A percentile compares a stretch with the other conserved stretches of the same genome.
Evolutionary conservation across 2,113 vertebrate genomes (phyloP).

Genomic region (Parus major): DNA sequence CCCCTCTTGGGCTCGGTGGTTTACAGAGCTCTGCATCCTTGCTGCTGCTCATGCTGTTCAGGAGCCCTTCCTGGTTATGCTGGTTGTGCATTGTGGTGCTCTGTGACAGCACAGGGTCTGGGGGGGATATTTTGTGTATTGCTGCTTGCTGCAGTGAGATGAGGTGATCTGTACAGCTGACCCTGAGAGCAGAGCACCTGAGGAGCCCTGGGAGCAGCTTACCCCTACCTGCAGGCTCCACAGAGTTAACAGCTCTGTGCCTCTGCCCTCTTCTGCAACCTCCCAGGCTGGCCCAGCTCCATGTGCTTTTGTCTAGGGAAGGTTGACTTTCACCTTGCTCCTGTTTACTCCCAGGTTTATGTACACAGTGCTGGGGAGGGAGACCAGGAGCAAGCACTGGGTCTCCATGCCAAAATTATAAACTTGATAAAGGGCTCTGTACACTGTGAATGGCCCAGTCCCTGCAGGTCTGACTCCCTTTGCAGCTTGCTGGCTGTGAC

Average conservation of each 20-base stretch:
- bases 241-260: background rate
- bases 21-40: background rate
- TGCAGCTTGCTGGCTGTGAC: background rate
- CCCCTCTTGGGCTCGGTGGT: background rate
- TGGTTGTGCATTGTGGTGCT: background rate
- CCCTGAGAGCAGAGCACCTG: background rate
- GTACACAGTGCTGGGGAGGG: slow-evolving; percentile 34
- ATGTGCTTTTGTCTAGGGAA: slow-evolving; percentile 12
- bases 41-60: rapidly evolving
- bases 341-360: slow-evolving; percentile 39
- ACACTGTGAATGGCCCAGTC: background rate
- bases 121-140: background rate
- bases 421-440: background rate
- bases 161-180: rapidly evolving
- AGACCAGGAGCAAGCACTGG: background rate
- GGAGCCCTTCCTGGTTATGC: background rate
- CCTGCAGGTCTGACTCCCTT: background rate
- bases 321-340: slow-evolving; percentile 57
- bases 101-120: background rate
- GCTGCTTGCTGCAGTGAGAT: background rate
- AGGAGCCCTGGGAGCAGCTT: background rate
- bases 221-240: rapidly evolving
- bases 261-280: background rate
- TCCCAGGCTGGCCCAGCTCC: slow-evolving; percentile 15
- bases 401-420: background rate